phyloP scores from a whole-genome alignment of 2,113 vertebrate genomes.

The Epinephelus lanceolatus region DNA sequence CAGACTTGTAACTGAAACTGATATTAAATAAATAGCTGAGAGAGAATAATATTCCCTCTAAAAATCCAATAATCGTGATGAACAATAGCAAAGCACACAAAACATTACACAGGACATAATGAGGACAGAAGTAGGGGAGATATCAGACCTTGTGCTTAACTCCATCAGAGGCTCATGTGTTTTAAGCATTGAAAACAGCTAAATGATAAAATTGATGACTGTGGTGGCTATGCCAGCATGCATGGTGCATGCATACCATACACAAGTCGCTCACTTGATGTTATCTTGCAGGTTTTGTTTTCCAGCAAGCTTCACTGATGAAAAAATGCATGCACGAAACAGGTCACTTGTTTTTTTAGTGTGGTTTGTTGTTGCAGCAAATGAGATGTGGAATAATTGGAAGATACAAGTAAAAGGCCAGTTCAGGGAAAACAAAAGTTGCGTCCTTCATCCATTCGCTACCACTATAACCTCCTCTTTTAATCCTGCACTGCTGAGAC shows the following conservation, averaged over 20 bases:
- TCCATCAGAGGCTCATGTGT: slow-evolving; percentile 36
- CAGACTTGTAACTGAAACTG: slow-evolving; percentile 23
- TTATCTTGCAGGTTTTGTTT: slow-evolving; percentile 71
- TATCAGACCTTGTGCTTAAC: slow-evolving; percentile 36
- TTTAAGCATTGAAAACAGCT: slow-evolving; percentile 36
- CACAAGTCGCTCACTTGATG: slow-evolving; percentile 59
- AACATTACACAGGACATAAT: slow-evolving; percentile 34
- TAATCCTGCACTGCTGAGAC: neutral
- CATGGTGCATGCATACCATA: slow-evolving; percentile 45
- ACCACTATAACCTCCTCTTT: neutral
- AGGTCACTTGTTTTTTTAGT: slow-evolving; percentile 59
- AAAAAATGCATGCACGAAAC: slow-evolving; percentile 48
- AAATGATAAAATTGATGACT: slow-evolving; percentile 32
- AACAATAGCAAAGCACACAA: slow-evolving; percentile 41
- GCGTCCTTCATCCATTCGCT: neutral
- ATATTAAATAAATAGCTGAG: slow-evolving; percentile 38
- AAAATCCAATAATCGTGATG: slow-evolving; percentile 21
- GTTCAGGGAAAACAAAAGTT: slow-evolving; percentile 1
- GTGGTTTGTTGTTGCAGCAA: slow-evolving; percentile 49
- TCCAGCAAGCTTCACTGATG: slow-evolving; percentile 65
- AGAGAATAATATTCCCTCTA: slow-evolving; percentile 15
- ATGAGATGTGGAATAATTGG: slow-evolving; percentile 64
- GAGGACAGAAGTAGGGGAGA: slow-evolving; percentile 11
- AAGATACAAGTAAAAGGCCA: slow-evolving; percentile 25
- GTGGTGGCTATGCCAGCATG: slow-evolving; percentile 25